Evolutionary conservation across 2,113 vertebrate genomes (phyloP).

Genomic region (Psilopsiagon aurifrons): DNA sequence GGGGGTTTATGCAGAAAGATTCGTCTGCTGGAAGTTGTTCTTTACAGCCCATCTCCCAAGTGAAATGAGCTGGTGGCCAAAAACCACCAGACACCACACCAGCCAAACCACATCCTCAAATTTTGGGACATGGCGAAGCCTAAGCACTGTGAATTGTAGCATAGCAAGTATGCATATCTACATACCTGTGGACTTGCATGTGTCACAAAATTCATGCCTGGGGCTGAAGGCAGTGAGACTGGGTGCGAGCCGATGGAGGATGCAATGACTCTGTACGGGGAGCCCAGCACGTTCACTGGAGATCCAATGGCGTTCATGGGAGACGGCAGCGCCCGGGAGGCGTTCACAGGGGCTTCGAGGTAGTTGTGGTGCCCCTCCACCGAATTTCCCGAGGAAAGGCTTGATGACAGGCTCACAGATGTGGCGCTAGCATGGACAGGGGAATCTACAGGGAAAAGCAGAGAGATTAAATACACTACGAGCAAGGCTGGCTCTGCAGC

Average conservation of each 20-base stretch:
- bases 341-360: constrained; percentile 52
- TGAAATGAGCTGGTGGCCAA: not conserved
- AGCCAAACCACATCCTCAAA: not conserved
- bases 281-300: constrained; percentile 49
- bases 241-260: constrained; percentile 72
- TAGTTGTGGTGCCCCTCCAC: constrained; percentile 67
- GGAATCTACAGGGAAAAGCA: constrained; percentile 59
- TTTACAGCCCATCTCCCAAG: not conserved
- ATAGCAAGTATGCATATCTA: rapidly evolving
- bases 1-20: not conserved
- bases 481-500: rapidly evolving
- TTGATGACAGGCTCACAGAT: constrained; percentile 52
- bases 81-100: not conserved
- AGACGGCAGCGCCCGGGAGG: constrained; percentile 35
- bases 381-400: constrained; percentile 46
- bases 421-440: constrained; percentile 64
- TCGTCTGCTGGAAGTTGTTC: not conserved
- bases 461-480: not conserved
- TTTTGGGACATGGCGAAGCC: not conserved
- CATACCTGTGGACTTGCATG: constrained; percentile 74
- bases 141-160: rapidly evolving
- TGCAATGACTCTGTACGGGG: constrained; percentile 69
- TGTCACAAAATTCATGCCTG: constrained; percentile 63
- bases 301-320: constrained; percentile 59
- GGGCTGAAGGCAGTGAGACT: constrained; percentile 55